These are phyloP conservation scores for Zeuzera pyrina DNA, from an alignment of 2,888 invertebrate genomes.

Conservation along the genomic window DNA sequence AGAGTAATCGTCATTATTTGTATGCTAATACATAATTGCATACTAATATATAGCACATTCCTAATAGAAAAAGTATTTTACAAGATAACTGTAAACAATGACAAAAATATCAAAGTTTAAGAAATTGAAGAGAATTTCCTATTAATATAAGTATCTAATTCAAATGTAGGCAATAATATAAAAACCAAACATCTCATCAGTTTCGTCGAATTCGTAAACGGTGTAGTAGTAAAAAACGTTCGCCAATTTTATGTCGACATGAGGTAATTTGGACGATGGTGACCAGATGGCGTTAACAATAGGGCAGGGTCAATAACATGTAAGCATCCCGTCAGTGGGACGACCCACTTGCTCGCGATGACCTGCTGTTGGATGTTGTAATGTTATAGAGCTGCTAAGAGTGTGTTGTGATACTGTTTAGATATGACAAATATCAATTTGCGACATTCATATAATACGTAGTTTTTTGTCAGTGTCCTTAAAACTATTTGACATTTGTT, in stretches of 20 bases:
- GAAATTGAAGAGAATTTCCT: background rate
- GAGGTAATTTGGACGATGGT: slow-evolving; percentile 44
- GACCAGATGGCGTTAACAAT: slow-evolving; percentile 64
- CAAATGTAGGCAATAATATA: background rate
- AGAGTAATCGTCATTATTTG: too few relatives aligned
- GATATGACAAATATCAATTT: too few relatives aligned
- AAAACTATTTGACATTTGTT: too few relatives aligned
- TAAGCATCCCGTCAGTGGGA: slow-evolving; percentile 53
- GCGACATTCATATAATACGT: slow-evolving; percentile 4
- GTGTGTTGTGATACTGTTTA: too few relatives aligned
- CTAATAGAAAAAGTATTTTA: too few relatives aligned
- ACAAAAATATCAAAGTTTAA: background rate
- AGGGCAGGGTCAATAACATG: slow-evolving; percentile 68
- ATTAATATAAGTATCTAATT: background rate
- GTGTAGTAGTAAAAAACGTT: slow-evolving; percentile 21
- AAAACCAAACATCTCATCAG: slow-evolving; percentile 14
- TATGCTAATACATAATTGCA: too few relatives aligned
- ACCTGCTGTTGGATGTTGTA: slow-evolving; percentile 33
- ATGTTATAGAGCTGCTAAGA: slow-evolving; percentile 36
- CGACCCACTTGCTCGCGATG: slow-evolving; percentile 55
- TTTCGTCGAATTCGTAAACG: slow-evolving; percentile 8
- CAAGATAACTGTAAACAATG: background rate
- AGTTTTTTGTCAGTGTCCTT: too few relatives aligned
- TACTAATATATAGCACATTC: too few relatives aligned
- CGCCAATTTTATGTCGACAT: slow-evolving; percentile 35